These are phyloP conservation scores for Otolemur crassicaudatus DNA, from an alignment of 2,797 vertebrate species.

Conservation along the genomic window DNA sequence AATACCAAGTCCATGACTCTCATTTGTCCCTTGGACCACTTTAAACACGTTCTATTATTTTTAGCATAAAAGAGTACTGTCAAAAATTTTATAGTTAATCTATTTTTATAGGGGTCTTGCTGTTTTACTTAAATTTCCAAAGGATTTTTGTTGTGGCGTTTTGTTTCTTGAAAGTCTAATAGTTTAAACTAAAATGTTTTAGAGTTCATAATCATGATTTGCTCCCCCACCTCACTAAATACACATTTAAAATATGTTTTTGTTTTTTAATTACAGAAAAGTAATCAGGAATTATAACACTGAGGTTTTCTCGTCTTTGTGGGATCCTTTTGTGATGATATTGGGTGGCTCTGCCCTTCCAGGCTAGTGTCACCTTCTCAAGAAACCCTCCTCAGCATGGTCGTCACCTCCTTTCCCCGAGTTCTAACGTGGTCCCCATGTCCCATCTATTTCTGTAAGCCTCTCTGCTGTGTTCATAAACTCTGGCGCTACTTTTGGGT, in stretches of 20 bases:
- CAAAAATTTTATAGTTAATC: background rate
- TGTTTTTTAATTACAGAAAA: background rate
- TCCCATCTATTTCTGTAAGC: background rate
- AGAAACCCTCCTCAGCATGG: rapidly evolving
- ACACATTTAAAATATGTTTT: background rate
- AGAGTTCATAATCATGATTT: background rate
- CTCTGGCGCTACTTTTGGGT: background rate
- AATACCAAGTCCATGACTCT: background rate
- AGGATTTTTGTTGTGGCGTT: background rate
- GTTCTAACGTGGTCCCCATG: rapidly evolving
- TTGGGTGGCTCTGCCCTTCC: background rate
- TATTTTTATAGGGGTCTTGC: background rate
- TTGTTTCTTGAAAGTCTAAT: background rate
- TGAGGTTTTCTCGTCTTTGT: background rate
- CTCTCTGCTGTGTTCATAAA: background rate
- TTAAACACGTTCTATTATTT: background rate
- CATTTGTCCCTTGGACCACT: background rate
- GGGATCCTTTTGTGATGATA: rapidly evolving
- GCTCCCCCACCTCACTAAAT: background rate
- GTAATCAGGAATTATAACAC: background rate
- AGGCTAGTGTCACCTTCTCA: background rate
- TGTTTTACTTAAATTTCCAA: background rate
- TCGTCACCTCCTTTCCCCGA: no score
- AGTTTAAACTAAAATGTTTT: background rate
- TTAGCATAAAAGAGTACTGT: background rate